Conservation (phyloP, 1,140 invertebrate genomes). For the Drosophila setifemur region DNA sequence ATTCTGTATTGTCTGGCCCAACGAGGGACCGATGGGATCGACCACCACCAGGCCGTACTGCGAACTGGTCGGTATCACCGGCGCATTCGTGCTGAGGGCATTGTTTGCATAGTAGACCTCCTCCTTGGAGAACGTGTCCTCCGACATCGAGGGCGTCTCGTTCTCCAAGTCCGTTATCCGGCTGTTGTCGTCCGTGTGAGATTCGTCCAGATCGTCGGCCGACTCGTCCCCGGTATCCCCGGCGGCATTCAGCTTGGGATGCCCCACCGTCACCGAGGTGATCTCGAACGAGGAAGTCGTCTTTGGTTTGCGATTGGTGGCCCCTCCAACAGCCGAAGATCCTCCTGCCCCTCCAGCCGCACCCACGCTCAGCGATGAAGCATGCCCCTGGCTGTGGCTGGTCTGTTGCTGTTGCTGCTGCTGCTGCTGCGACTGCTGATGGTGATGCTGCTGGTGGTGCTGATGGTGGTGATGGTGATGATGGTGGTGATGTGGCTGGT, state of each 20-base stretch:
- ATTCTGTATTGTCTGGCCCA: conserved; percentile 82
- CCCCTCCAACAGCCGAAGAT: conserved; percentile 7
- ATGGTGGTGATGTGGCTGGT: conserved; percentile 33
- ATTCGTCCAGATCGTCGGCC: conserved; percentile 96
- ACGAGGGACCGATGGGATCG: conserved; percentile 82
- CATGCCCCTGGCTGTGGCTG: conserved; percentile 68
- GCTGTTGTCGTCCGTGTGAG: conserved; percentile 93
- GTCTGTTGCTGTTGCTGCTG: conserved; percentile 52
- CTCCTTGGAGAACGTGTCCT: conserved; percentile 92
- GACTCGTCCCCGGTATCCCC: conserved; percentile 95
- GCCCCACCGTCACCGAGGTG: conserved; percentile 92
- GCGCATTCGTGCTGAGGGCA: conserved; percentile 89
- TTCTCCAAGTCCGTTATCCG: conserved; percentile 91
- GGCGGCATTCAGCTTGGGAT: conserved; percentile 84
- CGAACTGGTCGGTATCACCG: conserved; percentile 92
- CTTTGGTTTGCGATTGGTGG: conserved; percentile 76
- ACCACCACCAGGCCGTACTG: conserved; percentile 92
- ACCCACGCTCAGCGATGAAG: conserved; percentile 33
- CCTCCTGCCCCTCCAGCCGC: conserved; percentile 14
- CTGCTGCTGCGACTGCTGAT: conserved; percentile 42
- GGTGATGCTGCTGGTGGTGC: conserved; percentile 42
- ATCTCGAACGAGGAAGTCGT: conserved; percentile 95
- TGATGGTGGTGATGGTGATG: conserved; percentile 32
- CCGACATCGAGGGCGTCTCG: conserved; percentile 92
- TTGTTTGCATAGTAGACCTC: conserved; percentile 91